Conservation (phyloP, 2,113 vertebrate genomes). For the Centropus unirufus region DNA sequence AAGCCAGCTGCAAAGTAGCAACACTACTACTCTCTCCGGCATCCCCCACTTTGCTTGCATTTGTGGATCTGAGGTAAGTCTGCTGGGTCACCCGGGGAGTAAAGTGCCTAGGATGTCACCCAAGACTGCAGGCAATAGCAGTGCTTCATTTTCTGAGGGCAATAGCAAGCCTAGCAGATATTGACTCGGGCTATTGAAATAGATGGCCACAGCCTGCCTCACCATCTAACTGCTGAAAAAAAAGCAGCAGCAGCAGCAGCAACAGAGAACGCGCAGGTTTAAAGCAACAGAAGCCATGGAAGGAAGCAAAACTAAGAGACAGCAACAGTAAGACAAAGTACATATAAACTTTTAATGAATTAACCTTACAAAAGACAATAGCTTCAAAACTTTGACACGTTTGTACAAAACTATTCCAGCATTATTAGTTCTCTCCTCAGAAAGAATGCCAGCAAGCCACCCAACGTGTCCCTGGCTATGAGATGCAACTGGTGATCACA, state of each 20-base stretch:
- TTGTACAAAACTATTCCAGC: constrained; percentile 91
- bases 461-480: constrained; percentile 65
- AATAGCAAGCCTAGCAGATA: neutral
- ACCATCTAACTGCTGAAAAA: neutral
- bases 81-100: neutral
- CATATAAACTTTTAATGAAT: constrained; percentile 95
- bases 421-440: constrained; percentile 73
- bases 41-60: neutral
- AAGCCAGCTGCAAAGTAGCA: neutral
- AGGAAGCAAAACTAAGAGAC: constrained; percentile 50
- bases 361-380: constrained; percentile 90
- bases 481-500: constrained; percentile 77
- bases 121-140: neutral
- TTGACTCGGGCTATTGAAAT: neutral
- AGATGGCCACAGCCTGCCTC: neutral
- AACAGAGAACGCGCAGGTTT: neutral
- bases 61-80: neutral
- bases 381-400: constrained; percentile 90
- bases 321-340: constrained; percentile 81
- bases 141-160: neutral
- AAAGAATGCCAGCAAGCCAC: constrained; percentile 54
- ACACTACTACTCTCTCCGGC: neutral
- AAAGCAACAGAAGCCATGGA: neutral
- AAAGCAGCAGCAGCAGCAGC: neutral
- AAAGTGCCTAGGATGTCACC: neutral